These are phyloP conservation scores for Pseudococcus viburni DNA, from an alignment of 2,888 invertebrate genomes.

Conservation along the genomic window DNA sequence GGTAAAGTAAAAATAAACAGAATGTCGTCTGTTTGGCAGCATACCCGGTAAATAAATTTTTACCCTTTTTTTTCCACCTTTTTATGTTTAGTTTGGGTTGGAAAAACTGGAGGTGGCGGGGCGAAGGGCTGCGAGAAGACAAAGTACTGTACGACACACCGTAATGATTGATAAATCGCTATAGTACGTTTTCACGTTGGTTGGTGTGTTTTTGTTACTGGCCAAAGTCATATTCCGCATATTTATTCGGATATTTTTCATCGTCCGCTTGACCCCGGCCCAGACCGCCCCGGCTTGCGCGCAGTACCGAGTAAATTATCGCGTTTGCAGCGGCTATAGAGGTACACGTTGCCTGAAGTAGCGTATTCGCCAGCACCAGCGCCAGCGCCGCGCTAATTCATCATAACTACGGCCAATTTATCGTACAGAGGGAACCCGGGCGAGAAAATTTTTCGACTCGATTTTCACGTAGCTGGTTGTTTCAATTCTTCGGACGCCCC, in stretches of 20 bases:
- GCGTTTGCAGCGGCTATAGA: not conserved
- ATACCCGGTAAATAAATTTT: constrained; percentile 31
- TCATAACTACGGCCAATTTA: not conserved
- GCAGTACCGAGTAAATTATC: constrained; percentile 15
- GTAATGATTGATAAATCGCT: constrained; percentile 26
- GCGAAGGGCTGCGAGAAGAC: not conserved
- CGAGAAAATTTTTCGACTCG: not conserved
- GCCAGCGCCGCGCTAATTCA: constrained; percentile 2
- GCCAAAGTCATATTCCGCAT: constrained; percentile 36
- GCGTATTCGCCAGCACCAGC: not conserved
- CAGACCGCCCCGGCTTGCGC: not conserved
- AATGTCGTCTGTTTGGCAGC: constrained; percentile 26
- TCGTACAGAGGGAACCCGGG: not conserved
- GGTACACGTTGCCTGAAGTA: not conserved
- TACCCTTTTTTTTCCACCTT: not conserved
- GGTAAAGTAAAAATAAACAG: not conserved
- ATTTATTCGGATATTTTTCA: constrained; percentile 45
- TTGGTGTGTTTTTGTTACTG: not conserved
- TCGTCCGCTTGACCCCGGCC: not conserved
- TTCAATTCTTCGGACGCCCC: constrained; percentile 14
- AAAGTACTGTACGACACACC: not conserved
- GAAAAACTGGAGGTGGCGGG: not conserved
- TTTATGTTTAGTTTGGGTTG: not conserved
- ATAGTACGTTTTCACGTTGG: not conserved
- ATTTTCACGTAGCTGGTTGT: constrained; percentile 7